Base-by-base conservation (phyloP, 2,888 invertebrate species). In the Eristalinus aeneus region DNA sequence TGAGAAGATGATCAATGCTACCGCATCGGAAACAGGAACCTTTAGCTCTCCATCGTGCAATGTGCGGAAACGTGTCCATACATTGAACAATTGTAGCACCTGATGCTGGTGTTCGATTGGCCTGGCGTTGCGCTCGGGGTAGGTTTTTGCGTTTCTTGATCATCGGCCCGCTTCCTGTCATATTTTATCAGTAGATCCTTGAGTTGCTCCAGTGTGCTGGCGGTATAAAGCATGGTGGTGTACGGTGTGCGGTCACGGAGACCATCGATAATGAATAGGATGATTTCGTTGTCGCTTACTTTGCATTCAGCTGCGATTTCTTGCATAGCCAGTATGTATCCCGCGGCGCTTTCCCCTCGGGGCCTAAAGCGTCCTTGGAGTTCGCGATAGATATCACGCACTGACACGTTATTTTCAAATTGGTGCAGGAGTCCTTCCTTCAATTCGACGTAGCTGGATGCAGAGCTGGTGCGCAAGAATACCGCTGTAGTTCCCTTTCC, bases 401-500 rank as follows among this genome's bases (percentile, higher is more conserved):
- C 39, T 22, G 46, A 61, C 6, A 72, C 31, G 20, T 64, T 53
- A 1, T 12, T 12, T 12, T 53, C 12, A 53, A 53, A 53, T 12
- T 53, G 53, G 5, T 53, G 10, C 10, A 53, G 53, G 12, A 53
- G 12, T 12, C 34, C 34, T 9, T 6, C 34, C 34, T 34, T 34
- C 10, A 34, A 34, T 34, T 34, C 12, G 53, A 16, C 53, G 16
- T 53, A 10, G 53, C 53, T 53, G 53, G 53, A 34, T 31, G 56
- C 34, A 20, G 8, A 34, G 11, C 39, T 27, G 16, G 58, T n/a
- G 23, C 64, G 56, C 23, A 74, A 20, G 56, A 63, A 65, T 16
- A 74, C 56, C n/a, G 65, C 65, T 3, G 64, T 64, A 2, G 64
- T 65, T 54, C 64, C 74, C 34, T 74, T 65, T 16, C 65, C 54